Evolutionary conservation across 2,797 vertebrate species (phyloP).

Genomic region (Eidolon dupreanum): DNA sequence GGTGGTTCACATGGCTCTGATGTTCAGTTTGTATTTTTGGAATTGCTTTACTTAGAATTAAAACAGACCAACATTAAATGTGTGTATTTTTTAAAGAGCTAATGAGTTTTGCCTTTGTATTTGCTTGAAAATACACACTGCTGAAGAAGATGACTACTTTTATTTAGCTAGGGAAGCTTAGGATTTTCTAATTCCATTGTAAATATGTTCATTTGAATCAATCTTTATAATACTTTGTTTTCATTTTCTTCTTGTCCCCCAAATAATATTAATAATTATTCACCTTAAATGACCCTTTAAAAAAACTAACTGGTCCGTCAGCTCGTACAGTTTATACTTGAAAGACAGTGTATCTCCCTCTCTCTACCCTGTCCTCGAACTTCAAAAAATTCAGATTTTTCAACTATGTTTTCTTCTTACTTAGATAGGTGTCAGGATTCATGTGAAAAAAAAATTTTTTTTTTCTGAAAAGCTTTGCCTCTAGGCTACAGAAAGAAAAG

Average conservation of each 20-base stretch:
- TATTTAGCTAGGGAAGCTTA: constrained; percentile 63
- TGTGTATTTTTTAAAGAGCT: constrained; percentile 89
- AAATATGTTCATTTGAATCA: constrained; percentile 46
- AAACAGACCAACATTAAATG: constrained; percentile 89
- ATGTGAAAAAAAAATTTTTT: constrained; percentile 41
- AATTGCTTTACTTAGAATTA: constrained; percentile 89
- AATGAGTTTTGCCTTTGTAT: constrained; percentile 86
- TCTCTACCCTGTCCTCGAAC: not conserved
- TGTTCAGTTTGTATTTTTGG: constrained; percentile 90
- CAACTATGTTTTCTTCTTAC: constrained; percentile 11
- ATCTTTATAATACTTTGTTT: constrained; percentile 51
- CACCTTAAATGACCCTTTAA: constrained; percentile 37
- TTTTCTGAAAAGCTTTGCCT: constrained; percentile 10
- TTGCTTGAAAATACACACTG: constrained; percentile 79
- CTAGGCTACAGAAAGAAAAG: constrained; percentile 29
- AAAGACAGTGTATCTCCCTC: constrained; percentile 30
- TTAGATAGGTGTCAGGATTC: not conserved
- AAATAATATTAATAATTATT: constrained; percentile 44
- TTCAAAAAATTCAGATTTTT: not conserved
- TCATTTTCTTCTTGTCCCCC: constrained; percentile 23
- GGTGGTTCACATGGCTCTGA: constrained; percentile 87
- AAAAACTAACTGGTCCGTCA: constrained; percentile 1
- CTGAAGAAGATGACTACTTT: constrained; percentile 60
- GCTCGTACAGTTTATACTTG: constrained; percentile 52
- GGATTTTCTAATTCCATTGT: constrained; percentile 41